phyloP scores from a whole-genome alignment of 2,888 invertebrate species.

The Piscicola geometra region DNA sequence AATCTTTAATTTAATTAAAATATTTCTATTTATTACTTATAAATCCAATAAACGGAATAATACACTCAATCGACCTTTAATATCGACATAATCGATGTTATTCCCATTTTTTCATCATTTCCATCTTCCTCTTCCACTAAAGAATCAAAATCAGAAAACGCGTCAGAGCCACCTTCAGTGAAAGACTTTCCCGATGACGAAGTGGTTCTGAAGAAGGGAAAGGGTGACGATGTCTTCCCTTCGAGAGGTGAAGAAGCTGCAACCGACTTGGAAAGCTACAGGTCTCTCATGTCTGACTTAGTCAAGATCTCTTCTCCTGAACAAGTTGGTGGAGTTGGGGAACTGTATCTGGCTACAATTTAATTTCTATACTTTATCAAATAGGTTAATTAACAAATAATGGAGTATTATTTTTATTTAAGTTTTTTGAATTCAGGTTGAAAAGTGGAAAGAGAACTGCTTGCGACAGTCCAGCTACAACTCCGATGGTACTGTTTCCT shows the following conservation, averaged over 20 bases:
- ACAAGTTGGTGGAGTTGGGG: slow-evolving; percentile 19
- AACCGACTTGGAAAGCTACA: slow-evolving; percentile 22
- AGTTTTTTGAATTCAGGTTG: slow-evolving; percentile 16
- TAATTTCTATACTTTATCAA: too few species aligned
- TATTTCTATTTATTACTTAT: too few species aligned
- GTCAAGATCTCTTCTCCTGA: slow-evolving; percentile 26
- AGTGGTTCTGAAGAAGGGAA: background rate
- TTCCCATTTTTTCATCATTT: too few species aligned
- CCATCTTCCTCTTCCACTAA: background rate
- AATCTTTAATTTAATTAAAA: too few species aligned
- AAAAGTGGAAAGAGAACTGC: slow-evolving; percentile 37
- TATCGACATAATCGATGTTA: too few species aligned
- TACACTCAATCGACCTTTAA: too few species aligned
- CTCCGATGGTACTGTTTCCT: slow-evolving; percentile 19
- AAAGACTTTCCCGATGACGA: background rate
- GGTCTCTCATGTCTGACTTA: slow-evolving; percentile 30
- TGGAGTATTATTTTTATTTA: too few species aligned
- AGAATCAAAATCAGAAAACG: background rate
- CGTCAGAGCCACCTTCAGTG: background rate
- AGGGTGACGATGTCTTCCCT: background rate
- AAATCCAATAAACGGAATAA: too few species aligned
- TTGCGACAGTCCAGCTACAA: slow-evolving; percentile 31
- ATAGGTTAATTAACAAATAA: too few species aligned
- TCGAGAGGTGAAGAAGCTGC: slow-evolving; percentile 5
- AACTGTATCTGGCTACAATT: too few species aligned